Percentiles rank a stretch among this genome's conserved stretches.
These are phyloP conservation scores for Cremastobaeus sp. DNA, from an alignment of 2,888 invertebrate genomes.

Conservation along the genomic window DNA sequence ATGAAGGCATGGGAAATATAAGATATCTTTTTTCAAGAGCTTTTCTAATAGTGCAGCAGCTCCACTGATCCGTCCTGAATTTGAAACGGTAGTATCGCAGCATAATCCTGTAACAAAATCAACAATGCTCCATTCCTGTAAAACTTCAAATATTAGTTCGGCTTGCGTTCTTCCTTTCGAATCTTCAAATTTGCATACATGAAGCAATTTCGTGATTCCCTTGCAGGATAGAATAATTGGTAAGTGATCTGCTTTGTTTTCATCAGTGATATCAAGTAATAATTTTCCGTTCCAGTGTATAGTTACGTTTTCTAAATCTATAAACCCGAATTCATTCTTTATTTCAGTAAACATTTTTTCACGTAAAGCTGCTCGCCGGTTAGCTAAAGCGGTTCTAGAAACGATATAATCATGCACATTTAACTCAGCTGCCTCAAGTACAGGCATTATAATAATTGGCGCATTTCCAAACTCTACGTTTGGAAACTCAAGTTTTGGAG, in stretches of 20 bases:
- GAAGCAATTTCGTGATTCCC: too few relatives aligned
- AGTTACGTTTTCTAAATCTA: slow-evolving; percentile 14
- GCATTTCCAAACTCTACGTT: too few relatives aligned
- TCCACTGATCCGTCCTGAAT: slow-evolving; percentile 32
- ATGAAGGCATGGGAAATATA: slow-evolving; percentile 39
- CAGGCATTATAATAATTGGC: too few relatives aligned
- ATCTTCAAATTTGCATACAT: slow-evolving; percentile 33
- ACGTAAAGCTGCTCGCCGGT: too few relatives aligned
- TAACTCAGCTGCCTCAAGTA: too few relatives aligned
- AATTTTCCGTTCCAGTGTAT: slow-evolving; percentile 16
- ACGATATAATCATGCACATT: too few relatives aligned
- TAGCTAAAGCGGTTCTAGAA: too few relatives aligned
- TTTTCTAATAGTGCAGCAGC: slow-evolving; percentile 22
- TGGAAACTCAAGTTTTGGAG: too few relatives aligned
- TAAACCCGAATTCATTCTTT: slow-evolving; percentile 15
- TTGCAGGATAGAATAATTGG: too few relatives aligned
- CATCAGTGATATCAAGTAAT: slow-evolving; percentile 3
- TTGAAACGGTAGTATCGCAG: slow-evolving; percentile 22
- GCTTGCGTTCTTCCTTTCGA: slow-evolving; percentile 22
- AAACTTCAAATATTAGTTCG: slow-evolving; percentile 5
- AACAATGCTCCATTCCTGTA: slow-evolving; percentile 25
- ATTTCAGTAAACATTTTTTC: slow-evolving; percentile 2
- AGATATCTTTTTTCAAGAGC: slow-evolving; percentile 22
- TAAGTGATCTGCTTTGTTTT: slow-evolving; percentile 10
- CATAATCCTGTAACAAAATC: slow-evolving; percentile 26